Base-by-base conservation (phyloP, 2,888 invertebrate species). In the Nemotelus nigrinus region DNA sequence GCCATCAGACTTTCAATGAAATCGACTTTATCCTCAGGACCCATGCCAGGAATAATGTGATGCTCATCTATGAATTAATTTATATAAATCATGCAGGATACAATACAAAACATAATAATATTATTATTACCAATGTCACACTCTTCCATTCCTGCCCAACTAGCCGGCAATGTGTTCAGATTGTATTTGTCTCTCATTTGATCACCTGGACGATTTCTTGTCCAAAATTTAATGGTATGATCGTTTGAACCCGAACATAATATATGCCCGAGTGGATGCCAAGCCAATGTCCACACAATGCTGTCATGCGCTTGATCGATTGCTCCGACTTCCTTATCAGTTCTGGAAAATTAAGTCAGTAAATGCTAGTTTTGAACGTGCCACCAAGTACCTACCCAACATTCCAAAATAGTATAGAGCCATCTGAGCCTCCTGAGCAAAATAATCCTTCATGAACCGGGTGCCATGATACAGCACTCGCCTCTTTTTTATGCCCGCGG, bases 201-300 rank as follows among this genome's bases (percentile, higher is more conserved):
- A 89, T 99, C 99, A 41, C 99, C 99, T 0, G 99, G 99, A 68
- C 99, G 91, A 88, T 99, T 99, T 80, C 99, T 90, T 2, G 99
- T 98, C 99, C 99, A 99, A 88, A 99, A 99, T 88, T 99, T 99
- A 44, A 93, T 95, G 45, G 98, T 97, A 84, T 99, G 99, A 88
- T 99, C 99, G 88, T 99, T 99, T n/a, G 99, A 99, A 0, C 99
- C 99, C 2, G 99, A 98, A 84, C 98, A 98, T 50, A 99, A 89
- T 83, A 99, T 99, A 84, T 99, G 99, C 0, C 99, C 99, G 39
- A 99, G 89, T 0, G 99, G 99, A 90, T 99, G 99, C 99, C 99
- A 99, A 48, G 98, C 97, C 85, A 99, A 90, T 10, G 97, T 96
- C 99, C 99, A 99, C 3, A 99, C 98, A 85, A 98, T 98, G 84